Percentiles rank a stretch among this genome's conserved stretches.
Evolutionary conservation across 2,797 vertebrate species (phyloP).

Genomic region (Girardinus metallicus): DNA sequence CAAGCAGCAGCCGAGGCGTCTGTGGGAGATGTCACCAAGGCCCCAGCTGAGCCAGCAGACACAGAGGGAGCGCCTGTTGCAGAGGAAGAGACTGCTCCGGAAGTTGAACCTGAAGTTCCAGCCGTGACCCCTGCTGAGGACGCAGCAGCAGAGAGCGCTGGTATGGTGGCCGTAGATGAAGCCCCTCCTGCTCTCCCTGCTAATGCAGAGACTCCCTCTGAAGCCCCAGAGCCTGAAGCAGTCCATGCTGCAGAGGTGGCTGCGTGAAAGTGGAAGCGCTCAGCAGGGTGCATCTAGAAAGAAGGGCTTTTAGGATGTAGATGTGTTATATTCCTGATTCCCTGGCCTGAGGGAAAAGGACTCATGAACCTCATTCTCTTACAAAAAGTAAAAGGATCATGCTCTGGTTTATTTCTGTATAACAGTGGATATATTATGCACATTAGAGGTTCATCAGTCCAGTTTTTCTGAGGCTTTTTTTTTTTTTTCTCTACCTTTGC

Average conservation of each 20-base stretch:
- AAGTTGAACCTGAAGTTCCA: conserved; percentile 8
- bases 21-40: conserved; percentile 20
- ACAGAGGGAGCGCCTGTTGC: conserved; percentile 31
- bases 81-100: conserved; percentile 5
- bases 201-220: conserved; percentile 46
- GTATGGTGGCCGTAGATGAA: conserved; percentile 67
- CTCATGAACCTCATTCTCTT: conserved; percentile 41
- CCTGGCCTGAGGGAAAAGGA: conserved; percentile 32
- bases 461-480: conserved; percentile 36
- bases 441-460: conserved; percentile 52
- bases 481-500: conserved; percentile 26
- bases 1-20: not conserved
- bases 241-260: conserved; percentile 52
- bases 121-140: conserved; percentile 33
- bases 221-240: conserved; percentile 50
- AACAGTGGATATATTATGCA: not conserved
- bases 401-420: not conserved
- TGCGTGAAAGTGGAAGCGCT: conserved; percentile 47
- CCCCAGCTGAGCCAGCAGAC: conserved; percentile 19
- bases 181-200: conserved; percentile 29
- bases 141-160: conserved; percentile 56
- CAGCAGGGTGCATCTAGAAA: conserved; percentile 25
- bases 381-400: not conserved
- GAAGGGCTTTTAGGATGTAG: conserved; percentile 27
- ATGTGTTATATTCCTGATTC: conserved; percentile 34